These are phyloP conservation scores for Himalopsyche tibetana DNA, from an alignment of 2,888 invertebrate genomes.

Conservation along the genomic window DNA sequence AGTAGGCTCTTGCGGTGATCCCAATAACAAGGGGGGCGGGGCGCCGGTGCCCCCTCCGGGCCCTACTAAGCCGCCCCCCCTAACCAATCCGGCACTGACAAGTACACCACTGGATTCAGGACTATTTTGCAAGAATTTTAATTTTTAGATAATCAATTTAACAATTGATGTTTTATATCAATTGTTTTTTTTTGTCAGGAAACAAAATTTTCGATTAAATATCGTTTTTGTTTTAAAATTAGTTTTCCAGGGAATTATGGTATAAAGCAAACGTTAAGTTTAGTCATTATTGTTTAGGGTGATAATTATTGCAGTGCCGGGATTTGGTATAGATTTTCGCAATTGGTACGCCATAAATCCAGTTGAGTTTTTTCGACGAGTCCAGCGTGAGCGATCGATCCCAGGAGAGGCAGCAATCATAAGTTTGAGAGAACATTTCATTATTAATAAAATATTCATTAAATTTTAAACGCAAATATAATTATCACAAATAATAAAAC, in stretches of 20 bases:
- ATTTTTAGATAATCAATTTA: too few relatives aligned
- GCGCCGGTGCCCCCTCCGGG: constrained; percentile 76
- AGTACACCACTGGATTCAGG: constrained; percentile 79
- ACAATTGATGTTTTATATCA: too few relatives aligned
- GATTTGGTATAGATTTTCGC: not conserved
- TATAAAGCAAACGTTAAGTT: too few relatives aligned
- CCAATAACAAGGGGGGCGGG: constrained; percentile 74
- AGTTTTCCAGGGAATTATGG: too few relatives aligned
- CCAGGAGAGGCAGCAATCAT: constrained; percentile 66
- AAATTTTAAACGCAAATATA: constrained; percentile 23
- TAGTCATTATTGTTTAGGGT: not conserved
- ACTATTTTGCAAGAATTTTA: constrained; percentile 68
- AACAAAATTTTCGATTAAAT: too few relatives aligned
- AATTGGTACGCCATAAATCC: not conserved
- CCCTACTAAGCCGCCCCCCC: constrained; percentile 70
- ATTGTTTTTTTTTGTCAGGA: too few relatives aligned
- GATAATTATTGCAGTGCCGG: not conserved
- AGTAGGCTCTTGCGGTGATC: constrained; percentile 90
- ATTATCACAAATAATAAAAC: constrained; percentile 60
- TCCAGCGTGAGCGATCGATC: not conserved
- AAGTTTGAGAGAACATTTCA: constrained; percentile 65
- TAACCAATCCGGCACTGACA: constrained; percentile 69
- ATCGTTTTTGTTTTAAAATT: too few relatives aligned
- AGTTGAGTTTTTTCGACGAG: constrained; percentile 2
- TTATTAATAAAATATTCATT: constrained; percentile 56